A percentile compares a stretch with the other conserved stretches of the same genome.
Evolutionary conservation across 2,797 vertebrate species (phyloP).

Genomic region (Halcyon badia): DNA sequence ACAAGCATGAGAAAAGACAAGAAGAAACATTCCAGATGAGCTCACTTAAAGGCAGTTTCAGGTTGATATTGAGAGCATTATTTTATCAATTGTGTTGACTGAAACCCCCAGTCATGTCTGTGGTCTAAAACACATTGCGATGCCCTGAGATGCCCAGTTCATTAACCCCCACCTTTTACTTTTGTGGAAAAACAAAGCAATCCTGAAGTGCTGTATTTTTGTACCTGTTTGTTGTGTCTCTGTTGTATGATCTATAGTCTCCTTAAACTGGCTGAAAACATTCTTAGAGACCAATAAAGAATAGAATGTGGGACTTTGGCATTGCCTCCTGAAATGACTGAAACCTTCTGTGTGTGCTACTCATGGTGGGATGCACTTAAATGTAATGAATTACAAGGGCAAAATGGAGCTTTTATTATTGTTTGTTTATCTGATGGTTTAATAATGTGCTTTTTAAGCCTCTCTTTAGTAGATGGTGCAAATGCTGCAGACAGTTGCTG

Average conservation of each 20-base stretch:
- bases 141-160: not conserved
- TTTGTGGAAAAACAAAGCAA: not conserved
- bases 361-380: not conserved
- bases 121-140: not conserved
- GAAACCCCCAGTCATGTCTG: constrained; percentile 3
- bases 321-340: not conserved
- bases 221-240: not conserved
- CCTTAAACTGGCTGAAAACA: not conserved
- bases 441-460: not conserved
- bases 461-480: rapidly evolving
- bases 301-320: not conserved
- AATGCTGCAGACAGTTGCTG: not conserved
- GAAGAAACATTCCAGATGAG: constrained; percentile 13
- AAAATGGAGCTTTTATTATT: not conserved
- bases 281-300: not conserved
- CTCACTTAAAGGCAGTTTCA: not conserved
- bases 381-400: not conserved
- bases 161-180: not conserved
- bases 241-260: not conserved
- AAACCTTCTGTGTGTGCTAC: not conserved
- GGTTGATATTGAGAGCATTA: not conserved
- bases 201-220: not conserved
- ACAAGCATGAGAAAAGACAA: not conserved
- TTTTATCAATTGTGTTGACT: constrained; percentile 14
- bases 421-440: not conserved